A percentile compares a stretch with the other conserved stretches of the same genome.
Evolutionary conservation across 2,113 vertebrate genomes (phyloP).

Genomic region (Chunga burmeisteri): DNA sequence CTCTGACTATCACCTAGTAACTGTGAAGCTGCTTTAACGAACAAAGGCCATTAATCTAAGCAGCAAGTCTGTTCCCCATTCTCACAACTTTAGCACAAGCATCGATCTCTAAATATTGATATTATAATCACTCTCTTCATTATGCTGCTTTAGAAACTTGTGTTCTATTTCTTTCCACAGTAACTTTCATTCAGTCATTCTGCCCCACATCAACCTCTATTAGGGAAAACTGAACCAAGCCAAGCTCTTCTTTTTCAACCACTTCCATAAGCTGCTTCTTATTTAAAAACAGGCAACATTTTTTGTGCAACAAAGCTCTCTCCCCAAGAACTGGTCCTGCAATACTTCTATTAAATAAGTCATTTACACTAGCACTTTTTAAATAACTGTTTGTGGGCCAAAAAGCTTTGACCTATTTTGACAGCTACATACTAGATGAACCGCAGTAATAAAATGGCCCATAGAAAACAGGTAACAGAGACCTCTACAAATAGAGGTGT

Average conservation of each 20-base stretch:
- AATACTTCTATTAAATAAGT: background rate
- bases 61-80: background rate
- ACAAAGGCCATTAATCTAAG: slow-evolving; percentile 10
- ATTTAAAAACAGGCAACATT: background rate
- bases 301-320: background rate
- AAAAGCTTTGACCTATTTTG: background rate
- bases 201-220: background rate
- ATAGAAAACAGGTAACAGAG: background rate
- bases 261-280: background rate
- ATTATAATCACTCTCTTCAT: background rate
- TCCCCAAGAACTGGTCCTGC: background rate
- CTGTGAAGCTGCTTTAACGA: background rate
- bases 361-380: background rate
- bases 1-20: background rate
- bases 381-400: background rate
- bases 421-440: background rate
- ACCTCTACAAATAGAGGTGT: rapidly evolving
- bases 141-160: background rate
- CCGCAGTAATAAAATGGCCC: background rate
- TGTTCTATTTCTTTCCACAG: background rate
- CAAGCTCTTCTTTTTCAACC: background rate
- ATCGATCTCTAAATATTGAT: background rate
- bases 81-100: background rate
- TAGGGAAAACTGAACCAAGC: background rate
- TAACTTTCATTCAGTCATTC: background rate